Conservation (phyloP, 2,888 invertebrate genomes). For the Agapostemon virescens region DNA sequence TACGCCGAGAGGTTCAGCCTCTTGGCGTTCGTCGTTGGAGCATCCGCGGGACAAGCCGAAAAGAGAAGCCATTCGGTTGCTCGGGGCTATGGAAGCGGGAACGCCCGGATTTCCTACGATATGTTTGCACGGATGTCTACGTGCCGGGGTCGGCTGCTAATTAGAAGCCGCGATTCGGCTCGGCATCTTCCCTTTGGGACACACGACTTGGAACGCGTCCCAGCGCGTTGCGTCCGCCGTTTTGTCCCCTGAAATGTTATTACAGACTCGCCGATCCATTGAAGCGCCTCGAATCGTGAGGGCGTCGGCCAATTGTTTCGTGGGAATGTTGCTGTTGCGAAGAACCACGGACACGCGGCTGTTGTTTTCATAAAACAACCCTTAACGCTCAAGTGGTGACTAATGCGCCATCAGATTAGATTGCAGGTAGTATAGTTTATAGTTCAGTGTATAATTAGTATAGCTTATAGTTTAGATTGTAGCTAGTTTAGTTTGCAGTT, state of each 20-base stretch:
- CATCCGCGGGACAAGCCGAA: neutral
- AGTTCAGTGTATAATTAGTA: too few relatives aligned
- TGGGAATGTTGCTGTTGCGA: too few relatives aligned
- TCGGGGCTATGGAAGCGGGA: neutral
- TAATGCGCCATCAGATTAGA: too few relatives aligned
- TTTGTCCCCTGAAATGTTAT: neutral
- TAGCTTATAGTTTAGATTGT: too few relatives aligned
- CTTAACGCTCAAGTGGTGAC: too few relatives aligned
- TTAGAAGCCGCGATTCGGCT: neutral
- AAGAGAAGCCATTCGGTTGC: neutral
- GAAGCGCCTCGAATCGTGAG: too few relatives aligned
- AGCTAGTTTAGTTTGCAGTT: too few relatives aligned
- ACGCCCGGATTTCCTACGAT: neutral
- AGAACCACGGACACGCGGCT: too few relatives aligned
- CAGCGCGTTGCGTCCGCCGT: neutral
- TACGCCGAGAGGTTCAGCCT: conserved; percentile 21
- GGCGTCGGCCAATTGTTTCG: too few relatives aligned
- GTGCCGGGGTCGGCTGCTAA: neutral
- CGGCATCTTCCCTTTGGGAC: neutral
- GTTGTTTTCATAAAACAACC: too few relatives aligned
- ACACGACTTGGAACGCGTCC: neutral
- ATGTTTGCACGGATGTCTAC: neutral
- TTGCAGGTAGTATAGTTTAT: too few relatives aligned
- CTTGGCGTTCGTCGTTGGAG: neutral
- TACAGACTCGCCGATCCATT: too few relatives aligned